Evolutionary conservation across 2,797 vertebrate species (phyloP).

Genomic region (Aphelocoma californica): DNA sequence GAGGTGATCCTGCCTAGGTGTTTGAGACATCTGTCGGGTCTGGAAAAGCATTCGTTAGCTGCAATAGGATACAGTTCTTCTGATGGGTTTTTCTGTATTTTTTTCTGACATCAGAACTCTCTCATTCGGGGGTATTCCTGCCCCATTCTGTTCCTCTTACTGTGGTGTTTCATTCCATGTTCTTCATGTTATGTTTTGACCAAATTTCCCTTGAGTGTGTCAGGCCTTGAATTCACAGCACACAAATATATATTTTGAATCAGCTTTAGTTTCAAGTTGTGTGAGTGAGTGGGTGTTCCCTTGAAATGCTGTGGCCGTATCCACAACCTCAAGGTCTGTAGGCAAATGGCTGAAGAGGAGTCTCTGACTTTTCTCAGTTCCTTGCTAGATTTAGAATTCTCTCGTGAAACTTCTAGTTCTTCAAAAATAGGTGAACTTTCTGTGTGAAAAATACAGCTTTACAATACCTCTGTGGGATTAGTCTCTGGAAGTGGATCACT

Average conservation of each 20-base stretch:
- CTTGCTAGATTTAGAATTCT: neutral
- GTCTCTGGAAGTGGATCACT: neutral
- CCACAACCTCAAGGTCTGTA: neutral
- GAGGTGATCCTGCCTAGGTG: neutral
- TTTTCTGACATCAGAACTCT: neutral
- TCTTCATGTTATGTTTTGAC: neutral
- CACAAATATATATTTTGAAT: neutral
- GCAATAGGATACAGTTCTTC: neutral
- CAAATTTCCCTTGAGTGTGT: neutral
- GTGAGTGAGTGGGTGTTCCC: neutral
- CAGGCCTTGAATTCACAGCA: neutral
- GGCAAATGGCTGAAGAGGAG: neutral
- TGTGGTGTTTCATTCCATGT: accelerated
- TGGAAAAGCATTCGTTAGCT: neutral
- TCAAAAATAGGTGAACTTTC: neutral
- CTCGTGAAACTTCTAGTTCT: neutral
- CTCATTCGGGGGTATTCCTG: neutral
- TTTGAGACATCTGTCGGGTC: neutral
- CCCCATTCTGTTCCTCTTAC: neutral
- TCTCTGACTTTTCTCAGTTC: neutral
- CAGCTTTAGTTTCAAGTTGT: neutral
- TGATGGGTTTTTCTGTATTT: neutral
- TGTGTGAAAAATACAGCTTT: neutral
- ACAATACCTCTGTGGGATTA: neutral
- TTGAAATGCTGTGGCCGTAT: neutral